Conservation (phyloP, 2,113 vertebrate species). For the Thymallus thymallus region DNA sequence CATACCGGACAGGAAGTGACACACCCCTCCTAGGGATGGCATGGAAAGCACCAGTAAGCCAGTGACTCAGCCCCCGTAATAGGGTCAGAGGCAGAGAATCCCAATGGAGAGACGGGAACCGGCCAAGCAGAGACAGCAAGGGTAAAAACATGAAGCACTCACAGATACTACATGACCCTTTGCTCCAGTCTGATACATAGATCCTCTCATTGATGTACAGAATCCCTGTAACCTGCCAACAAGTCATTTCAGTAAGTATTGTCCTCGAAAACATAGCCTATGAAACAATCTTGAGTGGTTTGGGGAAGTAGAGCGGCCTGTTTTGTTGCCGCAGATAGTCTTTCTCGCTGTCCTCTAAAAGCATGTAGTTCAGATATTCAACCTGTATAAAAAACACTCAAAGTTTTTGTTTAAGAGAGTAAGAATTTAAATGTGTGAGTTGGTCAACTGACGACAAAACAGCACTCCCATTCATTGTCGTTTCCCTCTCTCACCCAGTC, state of each 20-base stretch:
- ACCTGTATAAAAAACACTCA: neutral
- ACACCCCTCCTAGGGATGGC: too few relatives aligned
- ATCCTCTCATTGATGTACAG: slow-evolving; percentile 57
- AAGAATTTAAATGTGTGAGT: neutral
- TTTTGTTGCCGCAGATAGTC: slow-evolving; percentile 41
- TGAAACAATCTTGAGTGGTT: slow-evolving; percentile 34
- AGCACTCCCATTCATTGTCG: too few relatives aligned
- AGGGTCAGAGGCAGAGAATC: too few relatives aligned
- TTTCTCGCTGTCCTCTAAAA: slow-evolving; percentile 41
- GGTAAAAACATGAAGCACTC: slow-evolving; percentile 37
- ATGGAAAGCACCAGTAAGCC: too few relatives aligned
- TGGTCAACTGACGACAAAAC: too few relatives aligned
- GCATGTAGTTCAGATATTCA: slow-evolving; percentile 20
- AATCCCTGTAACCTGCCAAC: slow-evolving; percentile 60
- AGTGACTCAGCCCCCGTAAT: too few relatives aligned
- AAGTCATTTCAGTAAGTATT: neutral
- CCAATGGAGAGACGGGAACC: too few relatives aligned
- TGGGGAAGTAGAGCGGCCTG: slow-evolving; percentile 37
- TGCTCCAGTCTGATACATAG: slow-evolving; percentile 62
- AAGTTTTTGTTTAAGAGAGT: neutral
- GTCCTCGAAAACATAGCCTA: neutral
- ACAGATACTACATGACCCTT: slow-evolving; percentile 58
- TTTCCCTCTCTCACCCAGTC: slow-evolving; percentile 50
- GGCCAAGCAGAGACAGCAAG: too few relatives aligned
- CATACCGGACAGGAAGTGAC: too few relatives aligned